Evolutionary conservation across 2,797 vertebrate species (phyloP), one percentile per base, ranked within the genome.

Genomic region (Cynopterus sphinx): DNA sequence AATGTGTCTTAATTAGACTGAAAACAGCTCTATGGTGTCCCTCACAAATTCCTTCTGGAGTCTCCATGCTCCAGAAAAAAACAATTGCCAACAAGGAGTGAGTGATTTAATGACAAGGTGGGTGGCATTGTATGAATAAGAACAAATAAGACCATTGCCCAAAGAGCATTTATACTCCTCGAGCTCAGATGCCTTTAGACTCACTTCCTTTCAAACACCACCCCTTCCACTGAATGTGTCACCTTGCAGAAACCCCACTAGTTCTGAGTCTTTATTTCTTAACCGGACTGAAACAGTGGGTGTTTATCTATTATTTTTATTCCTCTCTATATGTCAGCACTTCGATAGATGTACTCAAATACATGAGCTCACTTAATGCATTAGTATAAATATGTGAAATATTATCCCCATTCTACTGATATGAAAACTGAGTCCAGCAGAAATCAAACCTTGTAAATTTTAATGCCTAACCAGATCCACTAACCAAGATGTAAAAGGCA

Each of bases 251-350:
- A 94, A 24, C 21, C n/a, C 36, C 41, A 90, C 55, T 26, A 39
- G n/a, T 43, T 89, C 77, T 86, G 55, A 81, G 39, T 65, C 85
- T 78, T 41, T 9, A 82, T 86, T 93, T 97, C 73, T n/a, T 24
- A 95, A 90, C 10, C 19, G 57, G 28, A 24, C 53, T 85, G 43
- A 79, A 94, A 85, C 33, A 78, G 73, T 94, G 92, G 90, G 82
- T 77, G 53, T 95, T 96, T 90, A 96, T 91, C 91, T 96, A 87
- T 73, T 96, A 67, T 85, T 94, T 95, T 85, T 91, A 92, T 88
- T 87, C 79, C 53, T 92, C 92, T 70, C 53, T 89, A 3, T 49
- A 75, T 92, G 87, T 88, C 82, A 95, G 33, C 81, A 90, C 21
- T 70, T 93, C 31, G n/a, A 93, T 46, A 71, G 49, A 87, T 68